Evolutionary conservation across 1,140 invertebrate genomes (phyloP), one percentile per base, ranked within the genome.

Genomic region (Polypedilum vanderplanki): DNA sequence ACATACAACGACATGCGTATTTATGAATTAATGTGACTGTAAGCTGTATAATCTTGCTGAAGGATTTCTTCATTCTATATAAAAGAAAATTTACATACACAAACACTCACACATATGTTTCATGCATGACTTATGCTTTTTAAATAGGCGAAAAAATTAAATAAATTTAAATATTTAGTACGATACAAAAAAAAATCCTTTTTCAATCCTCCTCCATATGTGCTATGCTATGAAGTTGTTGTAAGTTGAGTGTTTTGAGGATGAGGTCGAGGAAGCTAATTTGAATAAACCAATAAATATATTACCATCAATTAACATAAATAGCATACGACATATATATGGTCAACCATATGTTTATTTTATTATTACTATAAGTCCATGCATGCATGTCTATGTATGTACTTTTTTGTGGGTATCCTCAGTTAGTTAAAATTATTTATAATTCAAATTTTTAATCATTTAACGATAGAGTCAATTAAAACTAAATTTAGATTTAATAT

Each of bases 231-330:
- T 33, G 5, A 5, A 33, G 24, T 33, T n/a, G n/a, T n/a, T n/a
- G n/a, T n/a, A n/a, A n/a, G n/a, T n/a, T n/a, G n/a, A n/a, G 24
- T 33, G 24, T 57, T n/a, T n/a, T 57, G 46, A 70, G 65, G 65
- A 70, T 18, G 65, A 70, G 65, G 65, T 22, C 17, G 18, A 7
- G 18, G 65, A 70, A 70, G 20, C 65, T 70, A 20, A 70, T 70
- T 70, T 70, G 15, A n/a, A 70, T 70, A 70, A 70, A 70, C 65
- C 65, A 70, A 70, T 70, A 70, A 70, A 70, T 70, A 70, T 70
- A 20, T 70, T 70, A 70, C 17, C 65, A 70, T 70, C 65, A 70
- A 70, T 70, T 70, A 70, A 22, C 65, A 70, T 70, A 70, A 70
- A 18, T 70, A 70, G 20, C 65, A 70, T 18, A 70, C 17, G 65